Conservation (phyloP, 2,888 invertebrate species). For the Drosophila trichaetosa region DNA sequence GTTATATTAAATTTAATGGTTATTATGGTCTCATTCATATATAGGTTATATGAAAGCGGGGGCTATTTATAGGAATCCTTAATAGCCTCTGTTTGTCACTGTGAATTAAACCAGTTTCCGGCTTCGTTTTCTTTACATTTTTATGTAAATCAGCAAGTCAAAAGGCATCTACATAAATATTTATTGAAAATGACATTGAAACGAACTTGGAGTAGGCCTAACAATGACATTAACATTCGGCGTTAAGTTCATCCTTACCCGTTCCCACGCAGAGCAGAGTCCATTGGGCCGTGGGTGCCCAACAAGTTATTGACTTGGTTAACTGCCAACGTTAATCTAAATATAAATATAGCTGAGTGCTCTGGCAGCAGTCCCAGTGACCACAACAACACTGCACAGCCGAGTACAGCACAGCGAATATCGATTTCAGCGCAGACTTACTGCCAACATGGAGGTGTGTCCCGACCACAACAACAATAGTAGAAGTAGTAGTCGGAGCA, state of each 20-base stretch:
- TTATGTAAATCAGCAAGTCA: conserved; percentile 1
- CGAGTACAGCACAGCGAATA: conserved; percentile 41
- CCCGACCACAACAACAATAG: conserved; percentile 40
- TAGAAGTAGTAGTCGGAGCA: conserved; percentile 2
- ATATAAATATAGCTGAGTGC: conserved; percentile 63
- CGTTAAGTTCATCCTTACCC: conserved; percentile 7
- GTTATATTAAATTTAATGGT: conserved; percentile 26
- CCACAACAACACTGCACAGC: conserved; percentile 48
- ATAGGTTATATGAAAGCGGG: conserved; percentile 6
- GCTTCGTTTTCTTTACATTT: background rate
- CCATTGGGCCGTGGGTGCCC: conserved; percentile 34
- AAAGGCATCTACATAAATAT: conserved; percentile 13
- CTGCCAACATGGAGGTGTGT: conserved; percentile 47
- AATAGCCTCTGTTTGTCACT: background rate
- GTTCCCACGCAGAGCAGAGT: conserved; percentile 2
- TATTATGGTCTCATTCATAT: conserved; percentile 13
- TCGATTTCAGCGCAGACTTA: conserved; percentile 68
- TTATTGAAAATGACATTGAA: conserved; percentile 68
- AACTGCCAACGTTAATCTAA: conserved; percentile 64
- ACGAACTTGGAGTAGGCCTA: conserved; percentile 60
- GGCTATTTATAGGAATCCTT: conserved; percentile 8
- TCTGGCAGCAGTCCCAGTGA: conserved; percentile 44
- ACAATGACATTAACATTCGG: conserved; percentile 31
- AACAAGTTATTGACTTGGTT: conserved; percentile 57
- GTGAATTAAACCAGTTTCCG: conserved; percentile 26